Evolutionary conservation across 2,797 vertebrate genomes (phyloP), one percentile per base, ranked within the genome.

Genomic region (Molossus alvarezi): DNA sequence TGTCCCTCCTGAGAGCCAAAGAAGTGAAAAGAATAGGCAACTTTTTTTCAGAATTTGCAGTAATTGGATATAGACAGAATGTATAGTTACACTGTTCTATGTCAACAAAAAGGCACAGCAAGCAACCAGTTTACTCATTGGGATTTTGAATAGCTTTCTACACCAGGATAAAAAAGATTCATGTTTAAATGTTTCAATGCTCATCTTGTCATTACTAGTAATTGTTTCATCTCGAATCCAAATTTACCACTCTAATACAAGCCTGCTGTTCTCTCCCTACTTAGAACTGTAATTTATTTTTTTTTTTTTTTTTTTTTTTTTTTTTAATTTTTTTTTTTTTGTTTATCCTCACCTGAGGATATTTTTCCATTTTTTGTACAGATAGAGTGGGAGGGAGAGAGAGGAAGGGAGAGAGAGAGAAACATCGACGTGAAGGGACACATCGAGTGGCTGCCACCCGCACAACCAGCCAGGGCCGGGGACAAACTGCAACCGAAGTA

Each of bases 231-330:
- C 62, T 88, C 87, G 73, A 92, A 93, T 91, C 13, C 77, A 76
- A 76, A 94, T 65, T 95, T 96, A 92, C 94, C 65, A 82, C 60
- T 37, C 37, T 37, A 62, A 1, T 79, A 69, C 29, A 69, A 95
- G 45, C 65, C 71, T 92, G 64, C 14, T 88, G 15, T 77, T 95
- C 65, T 76, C 55, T 91, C 53, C 75, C 83, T 95, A 71, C 48
- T 91, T 94, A 83, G 51, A 96, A 91, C 45, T 48, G 9, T 93
- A 69, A 90, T 80, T 92, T 97, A 92, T 96, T n/a, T n/a, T n/a
- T n/a, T n/a, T n/a, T n/a, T n/a, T n/a, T n/a, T n/a, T n/a, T n/a
- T n/a, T n/a, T n/a, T n/a, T n/a, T n/a, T n/a, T n/a, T n/a, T n/a
- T n/a, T n/a, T n/a, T n/a, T n/a, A n/a, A n/a, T n/a, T n/a, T n/a